A percentile compares a stretch with the other conserved stretches of the same genome.
Conservation (phyloP, 2,888 invertebrate species). For the Agonopterix subpropinquella region DNA sequence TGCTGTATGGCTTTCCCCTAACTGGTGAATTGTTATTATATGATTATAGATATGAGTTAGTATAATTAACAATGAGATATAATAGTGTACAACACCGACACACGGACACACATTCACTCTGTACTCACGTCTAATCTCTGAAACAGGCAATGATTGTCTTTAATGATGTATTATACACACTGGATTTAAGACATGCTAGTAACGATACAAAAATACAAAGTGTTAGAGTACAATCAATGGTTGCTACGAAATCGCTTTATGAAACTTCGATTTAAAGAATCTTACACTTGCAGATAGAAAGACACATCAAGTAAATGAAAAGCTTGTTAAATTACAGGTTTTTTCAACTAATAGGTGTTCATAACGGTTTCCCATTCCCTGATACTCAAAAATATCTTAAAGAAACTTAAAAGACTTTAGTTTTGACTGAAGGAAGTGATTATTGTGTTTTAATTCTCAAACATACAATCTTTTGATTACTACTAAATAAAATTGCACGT, state of each 20-base stretch:
- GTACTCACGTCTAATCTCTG: conserved; percentile 75
- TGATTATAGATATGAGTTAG: conserved; percentile 9
- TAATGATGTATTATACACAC: conserved; percentile 29
- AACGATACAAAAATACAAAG: conserved; percentile 2
- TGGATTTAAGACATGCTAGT: conserved; percentile 1
- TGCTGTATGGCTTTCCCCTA: conserved; percentile 2
- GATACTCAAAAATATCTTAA: no score
- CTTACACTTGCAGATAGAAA: no score
- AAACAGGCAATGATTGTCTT: conserved; percentile 65
- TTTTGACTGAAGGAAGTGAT: no score
- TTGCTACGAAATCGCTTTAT: no score
- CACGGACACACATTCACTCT: conserved; percentile 61
- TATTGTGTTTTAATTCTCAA: no score
- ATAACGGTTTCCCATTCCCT: conserved; percentile 48
- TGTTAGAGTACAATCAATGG: background rate
- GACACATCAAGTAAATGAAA: background rate
- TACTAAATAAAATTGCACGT: no score
- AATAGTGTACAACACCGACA: conserved; percentile 47
- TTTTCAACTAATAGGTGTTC: conserved; percentile 45
- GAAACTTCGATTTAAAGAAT: no score
- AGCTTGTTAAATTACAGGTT: background rate
- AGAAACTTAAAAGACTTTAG: no score
- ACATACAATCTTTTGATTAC: no score
- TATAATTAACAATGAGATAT: conserved; percentile 9
- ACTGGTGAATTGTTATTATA: background rate